Evolutionary conservation across 2,888 invertebrate species (phyloP), one percentile per base, ranked within the genome.

Genomic region (Macrophya annulata): DNA sequence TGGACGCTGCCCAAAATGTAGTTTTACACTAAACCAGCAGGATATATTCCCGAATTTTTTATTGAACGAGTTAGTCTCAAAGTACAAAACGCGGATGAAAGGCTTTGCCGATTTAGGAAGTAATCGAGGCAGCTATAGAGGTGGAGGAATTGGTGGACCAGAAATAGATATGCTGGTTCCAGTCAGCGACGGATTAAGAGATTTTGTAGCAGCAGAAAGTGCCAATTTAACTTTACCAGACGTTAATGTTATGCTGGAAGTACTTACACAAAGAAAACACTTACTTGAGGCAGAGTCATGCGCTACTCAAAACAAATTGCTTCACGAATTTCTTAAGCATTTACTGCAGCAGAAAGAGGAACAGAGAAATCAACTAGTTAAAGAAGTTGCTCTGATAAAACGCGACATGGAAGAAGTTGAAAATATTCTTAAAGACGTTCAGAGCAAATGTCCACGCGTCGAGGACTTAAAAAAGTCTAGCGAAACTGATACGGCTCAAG

Each of bases 31-130:
- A 10, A 95, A 96, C 1, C 95, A 95, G 0, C 95, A 95, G 87
- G 97, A 96, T 88, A 96, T 98, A 86, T 97, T 97, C 91, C 98
- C 98, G 0, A 98, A 98, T 94, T 97, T 97, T 92, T 94, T 97
- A 85, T 94, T 98, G 59, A 97, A 98, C 92, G 97, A 98, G 92
- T 93, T 98, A 88, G 96, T 97, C 65, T 95, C 96, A 6, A 97
- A 97, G 89, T 96, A 97, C 86, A 96, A 96, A 88, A 93, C 95
- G 65, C 94, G 95, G 86, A 89, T 94, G 62, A 94, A 94, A 86
- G 94, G 94, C 45, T 91, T 94, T 55, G 93, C 94, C 79, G 94
- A 94, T 82, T 89, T 94, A 51, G 93, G 94, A 59, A 89, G 90
- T 84, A 87, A 86, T 76, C 87, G 88, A 85, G 71, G 86, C 40